Evolutionary conservation across 2,797 vertebrate genomes (phyloP).

Genomic region (Diplodus puntazzo): DNA sequence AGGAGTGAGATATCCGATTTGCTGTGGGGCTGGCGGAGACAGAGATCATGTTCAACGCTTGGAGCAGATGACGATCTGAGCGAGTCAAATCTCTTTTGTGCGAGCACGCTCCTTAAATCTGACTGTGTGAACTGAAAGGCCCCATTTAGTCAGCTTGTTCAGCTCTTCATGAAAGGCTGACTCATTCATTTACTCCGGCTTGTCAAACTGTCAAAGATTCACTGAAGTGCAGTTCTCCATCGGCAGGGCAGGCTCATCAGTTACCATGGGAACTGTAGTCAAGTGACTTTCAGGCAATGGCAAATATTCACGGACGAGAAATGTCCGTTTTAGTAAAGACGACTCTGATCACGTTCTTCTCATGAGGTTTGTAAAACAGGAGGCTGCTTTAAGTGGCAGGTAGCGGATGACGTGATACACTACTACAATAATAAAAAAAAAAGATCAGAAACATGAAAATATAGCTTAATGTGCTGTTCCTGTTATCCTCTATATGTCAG

Average conservation of each 20-base stretch:
- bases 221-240: constrained; percentile 44
- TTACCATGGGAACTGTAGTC: constrained; percentile 71
- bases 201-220: constrained; percentile 74
- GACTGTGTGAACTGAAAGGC: constrained; percentile 49
- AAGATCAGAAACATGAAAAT: constrained; percentile 4
- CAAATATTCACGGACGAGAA: constrained; percentile 44
- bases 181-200: constrained; percentile 70
- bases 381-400: neutral
- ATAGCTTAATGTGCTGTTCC: neutral
- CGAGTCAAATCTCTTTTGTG: constrained; percentile 38
- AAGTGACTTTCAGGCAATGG: constrained; percentile 42
- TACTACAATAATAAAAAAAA: neutral
- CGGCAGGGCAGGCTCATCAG: constrained; percentile 44
- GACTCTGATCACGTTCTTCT: constrained; percentile 4
- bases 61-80: constrained; percentile 51
- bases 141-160: constrained; percentile 62
- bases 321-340: constrained; percentile 4
- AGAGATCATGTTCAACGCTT: constrained; percentile 21
- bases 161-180: constrained; percentile 70
- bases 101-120: constrained; percentile 29
- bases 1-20: constrained; percentile 43
- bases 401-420: neutral
- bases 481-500: neutral
- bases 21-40: constrained; percentile 14
- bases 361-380: neutral